These are phyloP conservation scores for Galeruca laticollis DNA, from an alignment of 2,888 invertebrate genomes.

Conservation along the genomic window DNA sequence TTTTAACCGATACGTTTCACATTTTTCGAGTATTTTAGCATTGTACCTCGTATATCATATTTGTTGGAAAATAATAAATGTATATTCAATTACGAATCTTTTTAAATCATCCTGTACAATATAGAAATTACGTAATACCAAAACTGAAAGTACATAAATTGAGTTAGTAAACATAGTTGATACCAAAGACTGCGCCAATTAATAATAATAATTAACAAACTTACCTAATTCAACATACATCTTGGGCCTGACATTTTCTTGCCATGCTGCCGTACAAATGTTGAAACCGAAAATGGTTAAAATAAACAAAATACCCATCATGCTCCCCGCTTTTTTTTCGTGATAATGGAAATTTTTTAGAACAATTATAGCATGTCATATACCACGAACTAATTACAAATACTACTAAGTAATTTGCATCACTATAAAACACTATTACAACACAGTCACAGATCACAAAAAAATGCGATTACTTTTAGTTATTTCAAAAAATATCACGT, in stretches of 20 bases:
- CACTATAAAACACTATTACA: constrained; percentile 53
- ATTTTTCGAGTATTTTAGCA: too few species aligned
- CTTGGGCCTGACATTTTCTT: constrained; percentile 92
- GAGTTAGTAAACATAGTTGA: too few species aligned
- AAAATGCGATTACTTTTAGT: constrained; percentile 8
- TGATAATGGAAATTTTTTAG: constrained; percentile 19
- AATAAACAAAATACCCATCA: constrained; percentile 60
- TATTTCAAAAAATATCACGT: constrained; percentile 18
- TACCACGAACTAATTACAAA: constrained; percentile 49
- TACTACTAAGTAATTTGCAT: constrained; percentile 54
- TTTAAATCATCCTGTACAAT: too few species aligned
- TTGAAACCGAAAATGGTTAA: constrained; percentile 70
- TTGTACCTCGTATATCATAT: too few species aligned
- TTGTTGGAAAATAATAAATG: too few species aligned
- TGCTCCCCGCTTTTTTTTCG: constrained; percentile 41
- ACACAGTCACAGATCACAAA: constrained; percentile 45
- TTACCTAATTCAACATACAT: constrained; percentile 93
- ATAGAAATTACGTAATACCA: too few species aligned
- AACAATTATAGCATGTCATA: constrained; percentile 55
- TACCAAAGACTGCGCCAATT: background rate
- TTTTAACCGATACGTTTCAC: too few species aligned
- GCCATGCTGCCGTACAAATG: constrained; percentile 78
- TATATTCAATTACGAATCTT: too few species aligned
- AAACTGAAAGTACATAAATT: too few species aligned
- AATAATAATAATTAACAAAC: constrained; percentile 61